Evolutionary conservation across 2,113 vertebrate genomes (phyloP), one percentile per base, ranked within the genome.

Genomic region (Numida meleagris): DNA sequence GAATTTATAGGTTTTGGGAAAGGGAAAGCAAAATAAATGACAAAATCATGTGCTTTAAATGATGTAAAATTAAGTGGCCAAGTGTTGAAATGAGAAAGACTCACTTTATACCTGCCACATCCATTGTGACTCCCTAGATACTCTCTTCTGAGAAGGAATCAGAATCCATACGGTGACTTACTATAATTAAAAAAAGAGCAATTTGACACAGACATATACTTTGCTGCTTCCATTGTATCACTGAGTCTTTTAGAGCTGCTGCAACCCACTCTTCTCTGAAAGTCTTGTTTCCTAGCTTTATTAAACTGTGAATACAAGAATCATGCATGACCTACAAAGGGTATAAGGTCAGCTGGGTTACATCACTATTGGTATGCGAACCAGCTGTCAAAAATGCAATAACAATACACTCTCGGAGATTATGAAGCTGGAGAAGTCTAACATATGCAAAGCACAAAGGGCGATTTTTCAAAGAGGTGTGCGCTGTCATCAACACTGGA

Each of bases 371-470:
- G 94, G 94, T 94, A 96, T 96, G 91, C 1, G 85, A 91, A 95
- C 89, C 96, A 96, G 94, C 94, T 97, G 95, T 90, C 95, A 97
- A 96, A 96, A 96, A 94, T 82, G 86, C 83, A 95, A 95, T 91
- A 95, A 94, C 67, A 92, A 50, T 79, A 79, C 40, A 50, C 36
- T 92, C 59, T 91, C 75, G 36, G 90, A 89, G 65, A 84, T 89
- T 92, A 93, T 40, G 68, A 76, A 74, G 71, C 82, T 45, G 78
- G 82, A 90, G 72, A 75, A 87, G 21, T 68, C 84, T 63, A 77
- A 80, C 67, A 65, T 0, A 89, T 78, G 89, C 89, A 94, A 93
- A 93, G 67, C 74, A 94, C 31, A 93, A 79, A 71, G 62, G 50
- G 71, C 68, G 84, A 93, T 96, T 94, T 95, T 94, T 91, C 92